These are phyloP conservation scores for Cistogaster globosa DNA, from an alignment of 2,888 invertebrate species.

Conservation along the genomic window DNA sequence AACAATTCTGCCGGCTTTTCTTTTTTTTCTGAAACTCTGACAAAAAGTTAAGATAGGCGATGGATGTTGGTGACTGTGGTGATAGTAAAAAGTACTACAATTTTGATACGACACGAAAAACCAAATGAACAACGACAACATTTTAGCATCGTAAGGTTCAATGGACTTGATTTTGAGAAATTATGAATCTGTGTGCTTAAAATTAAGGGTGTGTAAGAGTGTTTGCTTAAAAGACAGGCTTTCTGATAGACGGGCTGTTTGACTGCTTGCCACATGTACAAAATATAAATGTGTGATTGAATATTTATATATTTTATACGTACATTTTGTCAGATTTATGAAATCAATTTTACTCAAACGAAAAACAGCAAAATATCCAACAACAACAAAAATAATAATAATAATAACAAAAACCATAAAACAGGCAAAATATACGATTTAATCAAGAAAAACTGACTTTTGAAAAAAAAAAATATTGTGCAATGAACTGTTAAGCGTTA, in stretches of 20 bases:
- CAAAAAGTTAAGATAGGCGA: conserved; percentile 45
- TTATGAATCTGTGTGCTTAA: neutral
- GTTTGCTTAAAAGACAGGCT: neutral
- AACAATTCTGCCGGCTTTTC: neutral
- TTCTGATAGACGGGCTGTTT: neutral
- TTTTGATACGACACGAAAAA: conserved; percentile 41
- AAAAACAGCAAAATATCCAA: conserved; percentile 20
- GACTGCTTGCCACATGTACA: conserved; percentile 33
- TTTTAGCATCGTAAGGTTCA: conserved; percentile 66
- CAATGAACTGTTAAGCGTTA: conserved; percentile 55
- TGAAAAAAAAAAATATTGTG: conserved; percentile 43
- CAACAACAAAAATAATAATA: neutral
- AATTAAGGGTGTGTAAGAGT: neutral
- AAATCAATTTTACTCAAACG: conserved; percentile 15
- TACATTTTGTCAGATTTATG: conserved; percentile 27
- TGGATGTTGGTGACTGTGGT: conserved; percentile 4
- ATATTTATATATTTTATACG: conserved; percentile 1
- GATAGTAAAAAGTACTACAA: conserved; percentile 35
- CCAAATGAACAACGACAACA: neutral
- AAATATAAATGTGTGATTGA: conserved; percentile 17
- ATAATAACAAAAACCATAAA: neutral
- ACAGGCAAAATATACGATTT: conserved; percentile 24
- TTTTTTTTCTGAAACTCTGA: neutral
- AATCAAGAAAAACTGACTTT: conserved; percentile 59
- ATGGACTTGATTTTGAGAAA: conserved; percentile 61